Evolutionary conservation across 2,888 invertebrate genomes (phyloP).

Genomic region (Perizoma affinitatum): DNA sequence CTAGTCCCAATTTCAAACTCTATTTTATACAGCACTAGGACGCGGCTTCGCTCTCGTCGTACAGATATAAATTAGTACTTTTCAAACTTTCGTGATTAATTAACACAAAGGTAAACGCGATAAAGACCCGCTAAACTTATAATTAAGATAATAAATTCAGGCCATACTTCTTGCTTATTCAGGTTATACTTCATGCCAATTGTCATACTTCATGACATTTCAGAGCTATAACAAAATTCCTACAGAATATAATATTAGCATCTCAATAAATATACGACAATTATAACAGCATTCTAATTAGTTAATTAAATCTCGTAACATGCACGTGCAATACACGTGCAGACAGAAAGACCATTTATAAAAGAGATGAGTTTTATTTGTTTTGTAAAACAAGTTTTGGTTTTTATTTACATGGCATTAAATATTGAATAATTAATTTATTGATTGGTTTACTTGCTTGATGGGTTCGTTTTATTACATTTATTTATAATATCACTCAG

Average conservation of each 20-base stretch:
- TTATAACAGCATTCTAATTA: too few relatives aligned
- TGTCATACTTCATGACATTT: too few relatives aligned
- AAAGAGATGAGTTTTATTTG: not conserved
- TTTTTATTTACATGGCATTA: conserved; percentile 16
- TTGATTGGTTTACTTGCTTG: conserved; percentile 12
- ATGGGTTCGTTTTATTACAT: conserved; percentile 6
- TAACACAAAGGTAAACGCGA: too few relatives aligned
- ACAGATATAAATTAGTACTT: too few relatives aligned
- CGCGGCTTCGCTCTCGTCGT: not conserved
- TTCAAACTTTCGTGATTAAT: too few relatives aligned
- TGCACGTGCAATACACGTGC: not conserved
- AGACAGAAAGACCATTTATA: not conserved
- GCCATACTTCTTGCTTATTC: not conserved
- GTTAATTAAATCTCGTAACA: too few relatives aligned
- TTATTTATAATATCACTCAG: conserved; percentile 3
- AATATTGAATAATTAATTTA: conserved; percentile 24
- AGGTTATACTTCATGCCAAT: too few relatives aligned
- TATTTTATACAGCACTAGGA: conserved; percentile 2
- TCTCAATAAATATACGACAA: too few relatives aligned
- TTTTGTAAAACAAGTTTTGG: conserved; percentile 10
- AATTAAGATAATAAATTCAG: too few relatives aligned
- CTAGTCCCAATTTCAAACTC: conserved; percentile 31
- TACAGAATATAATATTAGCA: too few relatives aligned
- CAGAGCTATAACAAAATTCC: too few relatives aligned
- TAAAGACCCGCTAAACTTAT: too few relatives aligned